phyloP scores from a whole-genome alignment of 2,888 invertebrate species.

The Tetragnatha montana region DNA sequence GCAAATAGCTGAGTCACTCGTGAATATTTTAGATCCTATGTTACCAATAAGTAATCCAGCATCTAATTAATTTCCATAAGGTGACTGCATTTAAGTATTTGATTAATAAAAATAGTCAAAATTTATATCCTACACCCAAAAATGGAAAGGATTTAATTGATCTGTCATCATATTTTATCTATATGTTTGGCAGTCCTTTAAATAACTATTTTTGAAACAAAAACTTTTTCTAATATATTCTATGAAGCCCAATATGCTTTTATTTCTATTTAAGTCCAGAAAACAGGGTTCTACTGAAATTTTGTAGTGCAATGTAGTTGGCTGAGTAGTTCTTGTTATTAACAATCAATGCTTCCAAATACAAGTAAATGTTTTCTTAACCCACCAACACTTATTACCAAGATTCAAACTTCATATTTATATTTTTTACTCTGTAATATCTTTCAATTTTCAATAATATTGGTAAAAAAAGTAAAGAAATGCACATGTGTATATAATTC shows the following conservation, averaged over 20 bases:
- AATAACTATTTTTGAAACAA: too few species aligned
- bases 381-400: conserved; percentile 20
- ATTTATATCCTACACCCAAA: too few species aligned
- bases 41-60: too few species aligned
- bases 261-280: background rate
- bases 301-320: background rate
- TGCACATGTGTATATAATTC: conserved; percentile 46
- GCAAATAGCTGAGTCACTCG: too few species aligned
- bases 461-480: background rate
- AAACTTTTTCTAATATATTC: too few species aligned
- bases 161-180: too few species aligned
- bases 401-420: background rate
- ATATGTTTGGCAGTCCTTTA: too few species aligned
- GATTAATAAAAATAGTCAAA: too few species aligned
- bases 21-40: too few species aligned
- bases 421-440: conserved; percentile 18
- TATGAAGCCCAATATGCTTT: background rate
- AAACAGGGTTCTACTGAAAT: background rate
- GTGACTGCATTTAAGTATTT: too few species aligned
- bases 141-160: too few species aligned
- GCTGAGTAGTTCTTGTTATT: background rate
- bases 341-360: conserved; percentile 21
- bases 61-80: too few species aligned
- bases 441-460: conserved; percentile 1
- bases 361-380: conserved; percentile 6